phyloP scores from a whole-genome alignment of 2,797 vertebrate species.

The Sciurus carolinensis region DNA sequence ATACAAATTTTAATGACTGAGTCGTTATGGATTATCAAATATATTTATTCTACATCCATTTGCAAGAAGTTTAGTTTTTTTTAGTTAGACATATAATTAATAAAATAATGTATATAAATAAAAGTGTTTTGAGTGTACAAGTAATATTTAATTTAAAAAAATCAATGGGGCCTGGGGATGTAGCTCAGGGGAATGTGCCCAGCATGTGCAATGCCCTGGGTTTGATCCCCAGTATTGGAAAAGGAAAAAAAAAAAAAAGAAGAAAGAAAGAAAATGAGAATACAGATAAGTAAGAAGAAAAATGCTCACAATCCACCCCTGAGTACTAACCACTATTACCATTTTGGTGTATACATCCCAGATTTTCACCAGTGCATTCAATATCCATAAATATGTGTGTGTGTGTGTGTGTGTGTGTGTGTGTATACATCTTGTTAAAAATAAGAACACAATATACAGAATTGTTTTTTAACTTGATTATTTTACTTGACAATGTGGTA shows the following conservation, averaged over 20 bases:
- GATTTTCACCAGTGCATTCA: background rate
- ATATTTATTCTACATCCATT: slow-evolving; percentile 11
- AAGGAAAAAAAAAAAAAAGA: too few species aligned
- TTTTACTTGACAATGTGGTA: slow-evolving; percentile 24
- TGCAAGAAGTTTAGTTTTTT: background rate
- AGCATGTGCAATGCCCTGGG: too few species aligned
- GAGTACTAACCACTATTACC: background rate
- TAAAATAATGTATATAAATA: background rate
- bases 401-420: too few species aligned
- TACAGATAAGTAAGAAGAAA: slow-evolving; percentile 14
- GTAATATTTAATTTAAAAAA: background rate
- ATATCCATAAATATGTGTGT: background rate
- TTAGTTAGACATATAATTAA: background rate
- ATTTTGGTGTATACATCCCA: background rate
- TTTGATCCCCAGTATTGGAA: too few species aligned
- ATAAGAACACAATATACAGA: background rate
- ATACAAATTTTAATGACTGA: background rate
- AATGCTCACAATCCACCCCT: background rate
- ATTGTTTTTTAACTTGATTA: slow-evolving; percentile 8
- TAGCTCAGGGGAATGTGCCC: too few species aligned
- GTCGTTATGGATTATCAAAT: background rate
- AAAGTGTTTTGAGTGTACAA: background rate
- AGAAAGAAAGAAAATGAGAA: background rate
- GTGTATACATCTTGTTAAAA: background rate
- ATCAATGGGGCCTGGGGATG: too few species aligned